phyloP scores from a whole-genome alignment of 35 echinoderm and acorn worm species.

The Ophioderma brevispina region DNA sequence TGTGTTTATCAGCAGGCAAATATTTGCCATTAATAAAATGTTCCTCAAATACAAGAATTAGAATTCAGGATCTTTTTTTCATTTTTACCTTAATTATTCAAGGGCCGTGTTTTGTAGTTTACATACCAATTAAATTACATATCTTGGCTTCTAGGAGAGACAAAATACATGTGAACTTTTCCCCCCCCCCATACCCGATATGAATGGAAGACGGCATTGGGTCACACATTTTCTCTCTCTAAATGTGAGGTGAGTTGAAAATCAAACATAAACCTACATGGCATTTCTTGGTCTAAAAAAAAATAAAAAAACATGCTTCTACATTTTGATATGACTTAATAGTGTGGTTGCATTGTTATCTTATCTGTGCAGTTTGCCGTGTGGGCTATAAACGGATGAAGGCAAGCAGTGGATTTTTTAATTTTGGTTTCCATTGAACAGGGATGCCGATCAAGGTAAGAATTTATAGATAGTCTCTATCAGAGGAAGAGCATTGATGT shows the following conservation, averaged over 20 bases:
- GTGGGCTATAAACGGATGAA: slow-evolving; percentile 94
- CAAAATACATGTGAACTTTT: slow-evolving; percentile 93
- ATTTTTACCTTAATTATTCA: too few species aligned
- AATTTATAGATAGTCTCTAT: too few species aligned
- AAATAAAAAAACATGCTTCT: too few species aligned
- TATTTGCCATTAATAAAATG: too few species aligned
- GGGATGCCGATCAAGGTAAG: slow-evolving; percentile 99
- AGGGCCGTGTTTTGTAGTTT: too few species aligned
- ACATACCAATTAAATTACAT: too few species aligned
- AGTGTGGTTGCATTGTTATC: neutral
- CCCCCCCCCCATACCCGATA: slow-evolving; percentile 98
- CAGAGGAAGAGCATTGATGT: too few species aligned
- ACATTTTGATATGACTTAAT: neutral
- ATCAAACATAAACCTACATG: too few species aligned
- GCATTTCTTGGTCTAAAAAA: too few species aligned
- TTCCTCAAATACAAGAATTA: too few species aligned
- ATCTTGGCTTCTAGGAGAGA: slow-evolving; percentile 79
- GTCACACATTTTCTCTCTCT: slow-evolving; percentile 95
- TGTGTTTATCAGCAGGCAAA: too few species aligned
- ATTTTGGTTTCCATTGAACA: slow-evolving; percentile 96
- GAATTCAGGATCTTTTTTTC: too few species aligned
- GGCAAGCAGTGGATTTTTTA: slow-evolving; percentile 87
- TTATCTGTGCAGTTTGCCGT: slow-evolving; percentile 60
- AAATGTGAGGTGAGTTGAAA: slow-evolving; percentile 93
- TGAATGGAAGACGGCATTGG: slow-evolving; percentile 98